Percentiles rank a stretch among this genome's conserved stretches.
phyloP scores from a whole-genome alignment of 2,797 vertebrate species.

The Clarias laeviceps region DNA sequence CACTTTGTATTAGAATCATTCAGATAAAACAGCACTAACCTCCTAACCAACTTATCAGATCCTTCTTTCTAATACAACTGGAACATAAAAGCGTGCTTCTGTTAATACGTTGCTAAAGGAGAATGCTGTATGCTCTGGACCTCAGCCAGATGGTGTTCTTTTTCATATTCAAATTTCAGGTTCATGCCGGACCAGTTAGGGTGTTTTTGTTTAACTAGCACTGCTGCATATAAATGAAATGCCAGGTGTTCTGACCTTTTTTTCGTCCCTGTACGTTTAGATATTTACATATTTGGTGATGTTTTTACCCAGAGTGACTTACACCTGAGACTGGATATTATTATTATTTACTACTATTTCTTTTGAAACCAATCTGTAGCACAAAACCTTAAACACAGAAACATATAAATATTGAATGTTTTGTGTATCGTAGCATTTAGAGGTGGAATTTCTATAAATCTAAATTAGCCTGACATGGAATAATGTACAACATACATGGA shows the following conservation, averaged over 20 bases:
- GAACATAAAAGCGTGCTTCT: neutral
- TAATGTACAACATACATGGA: neutral
- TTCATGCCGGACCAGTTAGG: conserved; percentile 1
- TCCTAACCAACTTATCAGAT: neutral
- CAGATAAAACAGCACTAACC: neutral
- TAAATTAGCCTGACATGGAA: neutral
- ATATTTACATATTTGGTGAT: neutral
- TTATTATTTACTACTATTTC: too few species aligned
- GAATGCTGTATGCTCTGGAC: conserved; percentile 9
- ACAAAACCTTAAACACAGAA: neutral
- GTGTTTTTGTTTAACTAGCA: conserved; percentile 11
- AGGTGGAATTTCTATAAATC: neutral
- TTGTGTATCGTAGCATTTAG: neutral
- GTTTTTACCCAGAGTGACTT: neutral
- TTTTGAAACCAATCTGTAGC: neutral
- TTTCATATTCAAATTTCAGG: conserved; percentile 27
- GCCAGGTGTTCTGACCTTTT: neutral
- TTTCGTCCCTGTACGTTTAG: neutral
- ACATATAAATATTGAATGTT: neutral
- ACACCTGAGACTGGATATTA: neutral
- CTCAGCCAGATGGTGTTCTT: conserved; percentile 8
- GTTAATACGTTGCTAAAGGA: neutral
- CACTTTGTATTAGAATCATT: neutral
- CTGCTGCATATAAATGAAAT: conserved; percentile 15
- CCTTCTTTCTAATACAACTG: neutral